Conservation (phyloP, 2,113 vertebrate genomes). For the Sebastes fasciatus region DNA sequence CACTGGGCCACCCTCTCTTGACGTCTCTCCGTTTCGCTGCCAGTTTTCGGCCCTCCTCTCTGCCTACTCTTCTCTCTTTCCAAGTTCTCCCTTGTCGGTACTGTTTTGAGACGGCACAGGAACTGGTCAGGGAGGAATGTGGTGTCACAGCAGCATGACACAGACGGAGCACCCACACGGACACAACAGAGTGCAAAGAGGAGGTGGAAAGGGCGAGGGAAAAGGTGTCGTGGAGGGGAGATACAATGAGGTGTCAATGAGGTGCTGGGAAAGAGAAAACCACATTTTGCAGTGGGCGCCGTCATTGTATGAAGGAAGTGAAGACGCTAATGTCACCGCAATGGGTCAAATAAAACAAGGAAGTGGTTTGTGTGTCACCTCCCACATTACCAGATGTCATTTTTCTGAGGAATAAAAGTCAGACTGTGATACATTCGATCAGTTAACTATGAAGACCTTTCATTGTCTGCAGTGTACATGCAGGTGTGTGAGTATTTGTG, state of each 20-base stretch:
- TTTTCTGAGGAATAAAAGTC: conserved; percentile 18
- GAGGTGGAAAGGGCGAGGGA: conserved; percentile 16
- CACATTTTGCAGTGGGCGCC: neutral
- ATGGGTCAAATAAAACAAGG: conserved; percentile 33
- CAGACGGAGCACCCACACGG: conserved; percentile 62
- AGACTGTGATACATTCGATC: conserved; percentile 23
- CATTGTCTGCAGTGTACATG: neutral
- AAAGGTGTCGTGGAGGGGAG: conserved; percentile 23
- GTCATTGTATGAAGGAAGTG: conserved; percentile 27
- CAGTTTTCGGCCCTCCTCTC: conserved; percentile 34
- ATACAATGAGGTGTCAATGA: conserved; percentile 1
- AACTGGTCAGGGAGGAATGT: conserved; percentile 73
- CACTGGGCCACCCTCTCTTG: conserved; percentile 65
- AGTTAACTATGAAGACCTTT: conserved; percentile 3
- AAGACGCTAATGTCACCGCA: conserved; percentile 36
- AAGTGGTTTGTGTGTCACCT: conserved; percentile 37
- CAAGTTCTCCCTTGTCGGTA: conserved; percentile 4
- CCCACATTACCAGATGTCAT: conserved; percentile 5
- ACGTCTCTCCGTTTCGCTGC: conserved; percentile 48
- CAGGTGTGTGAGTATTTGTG: neutral
- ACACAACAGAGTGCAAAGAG: conserved; percentile 26
- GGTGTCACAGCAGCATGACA: conserved; percentile 60
- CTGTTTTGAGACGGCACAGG: conserved; percentile 43
- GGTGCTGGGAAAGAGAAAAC: conserved; percentile 19
- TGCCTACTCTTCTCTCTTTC: conserved; percentile 12